phyloP scores from a whole-genome alignment of 2,113 vertebrate species.

The Cyrtonyx montezumae region DNA sequence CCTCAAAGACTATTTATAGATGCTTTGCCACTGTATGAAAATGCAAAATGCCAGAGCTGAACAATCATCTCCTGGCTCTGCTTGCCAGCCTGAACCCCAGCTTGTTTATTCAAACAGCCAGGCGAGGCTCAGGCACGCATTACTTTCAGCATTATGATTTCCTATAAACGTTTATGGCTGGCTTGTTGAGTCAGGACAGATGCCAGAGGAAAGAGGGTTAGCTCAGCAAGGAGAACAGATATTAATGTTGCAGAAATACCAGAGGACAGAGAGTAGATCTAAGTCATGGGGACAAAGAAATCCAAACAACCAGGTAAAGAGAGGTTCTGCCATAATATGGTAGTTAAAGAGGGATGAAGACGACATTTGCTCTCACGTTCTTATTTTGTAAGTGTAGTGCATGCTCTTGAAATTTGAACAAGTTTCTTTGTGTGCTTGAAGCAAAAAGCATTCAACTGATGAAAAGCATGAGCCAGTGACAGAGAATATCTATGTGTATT shows the following conservation, averaged over 20 bases:
- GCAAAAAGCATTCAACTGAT: background rate
- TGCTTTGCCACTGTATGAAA: constrained; percentile 47
- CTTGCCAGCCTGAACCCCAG: background rate
- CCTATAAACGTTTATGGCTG: background rate
- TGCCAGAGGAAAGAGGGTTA: background rate
- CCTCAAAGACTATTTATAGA: constrained; percentile 68
- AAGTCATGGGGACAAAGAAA: background rate
- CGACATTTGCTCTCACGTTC: rapidly evolving
- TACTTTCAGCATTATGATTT: background rate
- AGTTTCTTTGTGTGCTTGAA: background rate
- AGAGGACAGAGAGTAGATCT: rapidly evolving
- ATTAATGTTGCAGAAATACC: rapidly evolving
- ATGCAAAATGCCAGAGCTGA: constrained; percentile 9
- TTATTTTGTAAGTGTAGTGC: background rate
- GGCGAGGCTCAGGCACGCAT: background rate
- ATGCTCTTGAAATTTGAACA: rapidly evolving
- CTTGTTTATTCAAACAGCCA: background rate
- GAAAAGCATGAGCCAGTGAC: background rate
- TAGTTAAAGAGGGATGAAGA: background rate
- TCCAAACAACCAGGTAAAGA: rapidly evolving
- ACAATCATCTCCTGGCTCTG: constrained; percentile 11
- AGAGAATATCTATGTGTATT: rapidly evolving
- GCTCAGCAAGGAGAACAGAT: background rate
- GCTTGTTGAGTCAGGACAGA: background rate
- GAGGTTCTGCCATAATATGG: background rate